Base-by-base conservation (phyloP, 2,888 invertebrate species). In the Morpho helenor region DNA sequence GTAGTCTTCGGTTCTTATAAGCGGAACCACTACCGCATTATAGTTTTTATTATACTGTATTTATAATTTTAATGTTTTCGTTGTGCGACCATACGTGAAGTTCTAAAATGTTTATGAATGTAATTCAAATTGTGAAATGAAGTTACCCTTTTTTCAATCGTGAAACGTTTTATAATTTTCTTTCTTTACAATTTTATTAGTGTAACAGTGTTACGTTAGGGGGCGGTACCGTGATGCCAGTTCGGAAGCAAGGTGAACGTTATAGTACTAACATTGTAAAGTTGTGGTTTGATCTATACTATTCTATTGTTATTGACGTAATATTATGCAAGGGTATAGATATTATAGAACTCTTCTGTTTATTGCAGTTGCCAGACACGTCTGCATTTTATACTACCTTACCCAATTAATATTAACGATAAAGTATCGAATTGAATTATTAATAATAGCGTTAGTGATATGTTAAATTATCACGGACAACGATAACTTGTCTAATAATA, bases 201-300 rank as follows among this genome's bases (percentile, higher is more conserved):
- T 55, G 31, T 55, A 39, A 55, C 49, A 55, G 49, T 49, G 39
- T 49, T 55, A 80, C 81, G 80, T 82, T 80, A 80, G 84, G 86
- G 88, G 89, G 88, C 88, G 88, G 87, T 83, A 82, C 82, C 89
- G 90, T 87, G 88, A 94, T 94, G 94, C 94, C 94, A 84, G 94
- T 94, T 85, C 93, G 94, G 85, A 94, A 94, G 92, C 94, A 94
- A 94, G 94, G 94, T 94, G 87, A 92, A 87, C 85, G 79, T 67
- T 54, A 53, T 61, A 61, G 8, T 62, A 61, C 48, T 60, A 64
- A 61, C 52, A 59, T 53, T 66, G 60, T 66, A 59, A 60, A 58
- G 60, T 63, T 59, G 51, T 63, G 57, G 60, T 61, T 57, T 59
- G 51, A 58, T 54, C 51, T 55, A 50, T 59, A 45, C 56, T 56